phyloP scores from a whole-genome alignment of 2,113 vertebrate species.

The Martes martes region DNA sequence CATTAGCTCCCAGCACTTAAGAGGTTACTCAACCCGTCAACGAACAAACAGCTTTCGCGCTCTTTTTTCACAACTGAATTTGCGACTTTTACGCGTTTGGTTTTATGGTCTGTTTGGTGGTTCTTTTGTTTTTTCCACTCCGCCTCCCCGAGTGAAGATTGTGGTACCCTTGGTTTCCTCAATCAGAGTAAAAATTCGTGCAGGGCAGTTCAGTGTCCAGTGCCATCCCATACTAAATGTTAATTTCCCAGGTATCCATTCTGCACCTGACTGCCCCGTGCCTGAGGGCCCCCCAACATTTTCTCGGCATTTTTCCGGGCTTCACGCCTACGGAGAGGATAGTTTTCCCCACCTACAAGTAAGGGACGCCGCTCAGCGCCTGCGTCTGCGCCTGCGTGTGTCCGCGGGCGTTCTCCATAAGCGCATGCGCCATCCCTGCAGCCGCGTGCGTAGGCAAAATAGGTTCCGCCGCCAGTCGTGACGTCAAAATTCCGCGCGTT shows the following conservation, averaged over 20 bases:
- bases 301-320: fast-evolving
- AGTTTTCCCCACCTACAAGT: fast-evolving
- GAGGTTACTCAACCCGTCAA: neutral
- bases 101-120: neutral
- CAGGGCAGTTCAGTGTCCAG: neutral
- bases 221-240: neutral
- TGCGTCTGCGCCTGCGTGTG: neutral
- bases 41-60: neutral
- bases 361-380: fast-evolving
- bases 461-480: neutral
- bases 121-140: neutral
- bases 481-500: neutral
- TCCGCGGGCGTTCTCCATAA: fast-evolving
- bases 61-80: neutral
- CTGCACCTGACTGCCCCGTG: fast-evolving
- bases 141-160: neutral
- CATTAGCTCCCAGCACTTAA: neutral
- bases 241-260: no score
- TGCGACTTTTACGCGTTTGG: neutral
- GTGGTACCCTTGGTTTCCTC: neutral
- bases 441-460: fast-evolving
- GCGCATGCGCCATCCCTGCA: neutral
- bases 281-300: fast-evolving
- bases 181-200: neutral
- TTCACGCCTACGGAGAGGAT: fast-evolving